A percentile compares a stretch with the other conserved stretches of the same genome.
These are phyloP conservation scores for Melanotaenia duboulayi DNA, from an alignment of 2,113 vertebrate genomes.

Conservation along the genomic window DNA sequence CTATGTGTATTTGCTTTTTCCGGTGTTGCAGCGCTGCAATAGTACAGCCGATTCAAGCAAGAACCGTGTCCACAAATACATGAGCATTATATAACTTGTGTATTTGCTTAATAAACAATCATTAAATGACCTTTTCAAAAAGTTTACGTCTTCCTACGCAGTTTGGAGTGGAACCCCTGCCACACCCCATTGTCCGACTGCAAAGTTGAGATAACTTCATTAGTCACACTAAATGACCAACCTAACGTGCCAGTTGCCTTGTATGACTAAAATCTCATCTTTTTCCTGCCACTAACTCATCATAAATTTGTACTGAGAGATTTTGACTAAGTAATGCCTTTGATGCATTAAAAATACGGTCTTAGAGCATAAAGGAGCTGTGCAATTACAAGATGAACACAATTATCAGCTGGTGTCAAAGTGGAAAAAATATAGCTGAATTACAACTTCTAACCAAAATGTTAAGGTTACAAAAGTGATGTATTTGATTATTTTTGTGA, in stretches of 20 bases:
- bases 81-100: not conserved
- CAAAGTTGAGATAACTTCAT: conserved; percentile 58
- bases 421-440: no score
- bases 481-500: no score
- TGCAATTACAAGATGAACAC: not conserved
- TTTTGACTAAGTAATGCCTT: not conserved
- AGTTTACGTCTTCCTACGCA: not conserved
- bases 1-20: conserved; percentile 55
- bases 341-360: not conserved
- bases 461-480: no score
- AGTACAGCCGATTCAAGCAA: not conserved
- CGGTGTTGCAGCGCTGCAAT: not conserved
- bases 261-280: not conserved
- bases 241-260: not conserved
- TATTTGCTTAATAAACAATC: not conserved
- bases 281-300: not conserved
- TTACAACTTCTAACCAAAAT: not conserved
- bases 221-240: conserved; percentile 26
- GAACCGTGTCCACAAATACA: not conserved
- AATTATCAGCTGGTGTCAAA: no score
- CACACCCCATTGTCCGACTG: conserved; percentile 63
- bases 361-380: not conserved
- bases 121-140: not conserved
- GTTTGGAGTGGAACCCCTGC: conserved; percentile 23
- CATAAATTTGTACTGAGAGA: not conserved